Evolutionary conservation across 37 sponge, comb jelly and placozoan species (phyloP), one percentile per base, ranked within the genome.

Genomic region (Geodia barretti): DNA sequence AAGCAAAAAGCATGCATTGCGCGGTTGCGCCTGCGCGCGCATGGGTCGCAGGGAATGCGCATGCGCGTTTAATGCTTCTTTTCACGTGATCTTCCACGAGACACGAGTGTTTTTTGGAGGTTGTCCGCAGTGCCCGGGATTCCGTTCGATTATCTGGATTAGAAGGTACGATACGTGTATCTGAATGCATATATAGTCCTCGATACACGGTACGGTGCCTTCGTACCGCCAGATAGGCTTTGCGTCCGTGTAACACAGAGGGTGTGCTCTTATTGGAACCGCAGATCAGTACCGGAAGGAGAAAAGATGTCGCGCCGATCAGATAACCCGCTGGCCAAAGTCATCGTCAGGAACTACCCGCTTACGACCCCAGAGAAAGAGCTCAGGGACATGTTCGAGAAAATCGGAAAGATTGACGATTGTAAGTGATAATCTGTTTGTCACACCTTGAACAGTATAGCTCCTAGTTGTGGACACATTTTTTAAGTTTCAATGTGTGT

Each of bases 311-410:
- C 54, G 7, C 54, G 77, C 21, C 60, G 70, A n/a, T 65, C 69
- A 25, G 72, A 77, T 34, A 70, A 77, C 54, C 77, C 60, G 34
- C 66, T 66, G 19, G 76, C 70, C 37, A 84, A 84, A 60, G 79
- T 90, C 9, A 84, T 90, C 59, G 86, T 90, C n/a, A 69, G 81
- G 20, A 85, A 81, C 75, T 90, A 90, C 64, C 82, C 90, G 39
- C 47, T 43, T 0, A 80, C 80, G 39, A 84, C 86, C 8, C 40
- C 67, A 1, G 82, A 80, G 19, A 33, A 61, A 29, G 90, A 90
- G 32, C 59, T 90, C 20, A 41, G 75, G 0, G 72, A 69, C 64
- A 84, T 90, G 90, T 90, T 90, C 41, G 90, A 90, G 64, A 90
- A 85, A 70, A 84, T 80, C 37, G 90, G 90, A 9, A 90, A 85